Base-by-base conservation (phyloP, 2,888 invertebrate genomes). In the Atethmia centrago region DNA sequence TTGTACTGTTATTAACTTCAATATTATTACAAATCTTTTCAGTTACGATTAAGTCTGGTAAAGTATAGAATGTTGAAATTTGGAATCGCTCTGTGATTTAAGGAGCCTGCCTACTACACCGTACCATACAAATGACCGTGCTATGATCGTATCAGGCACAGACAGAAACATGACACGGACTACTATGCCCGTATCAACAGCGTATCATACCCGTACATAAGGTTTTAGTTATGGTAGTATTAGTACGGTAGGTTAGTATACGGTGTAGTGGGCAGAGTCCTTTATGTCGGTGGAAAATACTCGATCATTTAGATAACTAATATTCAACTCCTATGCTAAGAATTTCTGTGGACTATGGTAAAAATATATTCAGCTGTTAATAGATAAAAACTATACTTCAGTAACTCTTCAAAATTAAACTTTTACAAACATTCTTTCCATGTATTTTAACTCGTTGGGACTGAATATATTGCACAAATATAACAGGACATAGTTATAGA, bases 251-350 rank as follows among this genome's bases (percentile, higher is more conserved):
- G 2, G 31, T 2, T 31, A 31, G 2, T 2, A 31, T 31, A 31
- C 2, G 36, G 4, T 36, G 36, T 4, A 36, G 36, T 36, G 36
- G 4, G 36, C 36, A 36, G 7, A 36, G 36, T 36, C 36, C 4
- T 36, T 36, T 16, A 63, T 63, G 63, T 72, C 45, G 8, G 7
- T 36, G n/a, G n/a, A 71, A 79, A 64, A 59, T 79, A 53, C 51
- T 72, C 36, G 36, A 79, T 42, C 25, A 62, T 16, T 63, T 21
- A 5, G 36, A 63, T 16, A 21, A 8, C 9, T 19, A 31, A 25
- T n/a, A 47, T 56, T 36, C 21, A 47, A 21, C 21, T 21, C 4
- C 21, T 28, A 45, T 21, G 21, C 7, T 14, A 8, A 45, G 9
- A 36, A 61, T 7, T 2, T 45, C 0, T 47, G 45, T 10, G 16